Percentiles rank a stretch among this genome's conserved stretches.
Evolutionary conservation across 2,797 vertebrate genomes (phyloP).

Genomic region (Tangara arthus): DNA sequence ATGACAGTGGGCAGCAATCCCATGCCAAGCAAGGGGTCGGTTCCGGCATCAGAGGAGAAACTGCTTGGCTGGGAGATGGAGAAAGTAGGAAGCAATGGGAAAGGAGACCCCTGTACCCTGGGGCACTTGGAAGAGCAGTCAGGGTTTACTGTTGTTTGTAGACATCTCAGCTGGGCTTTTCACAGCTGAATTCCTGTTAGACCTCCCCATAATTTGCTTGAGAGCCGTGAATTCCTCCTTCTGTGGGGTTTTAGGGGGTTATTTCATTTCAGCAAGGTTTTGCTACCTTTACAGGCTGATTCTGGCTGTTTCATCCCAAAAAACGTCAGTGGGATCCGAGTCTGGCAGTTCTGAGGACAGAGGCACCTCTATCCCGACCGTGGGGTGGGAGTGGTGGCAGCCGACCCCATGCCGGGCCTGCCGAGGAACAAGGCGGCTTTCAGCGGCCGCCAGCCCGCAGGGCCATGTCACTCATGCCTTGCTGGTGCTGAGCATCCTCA

Average conservation of each 20-base stretch:
- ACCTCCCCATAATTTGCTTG: neutral
- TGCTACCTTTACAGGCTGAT: neutral
- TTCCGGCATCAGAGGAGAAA: neutral
- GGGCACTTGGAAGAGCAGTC: fast-evolving
- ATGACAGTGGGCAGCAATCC: neutral
- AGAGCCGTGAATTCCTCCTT: neutral
- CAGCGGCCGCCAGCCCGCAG: neutral
- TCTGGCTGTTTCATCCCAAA: neutral
- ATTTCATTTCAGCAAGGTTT: neutral
- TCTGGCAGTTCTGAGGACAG: neutral
- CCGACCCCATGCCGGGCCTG: neutral
- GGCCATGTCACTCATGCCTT: neutral
- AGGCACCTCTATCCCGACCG: neutral
- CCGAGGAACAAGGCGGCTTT: slow-evolving; percentile 17
- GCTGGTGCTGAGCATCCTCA: neutral
- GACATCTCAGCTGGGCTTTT: neutral
- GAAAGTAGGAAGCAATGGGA: neutral
- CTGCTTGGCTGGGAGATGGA: neutral
- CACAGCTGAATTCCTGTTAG: neutral
- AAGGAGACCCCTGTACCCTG: neutral
- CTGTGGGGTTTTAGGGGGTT: neutral
- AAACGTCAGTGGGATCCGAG: neutral
- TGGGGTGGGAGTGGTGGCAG: neutral
- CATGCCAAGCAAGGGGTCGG: neutral
- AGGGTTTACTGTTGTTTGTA: neutral